phyloP scores from a whole-genome alignment of 2,797 vertebrate species.

The Pseudomugil gertrudae region DNA sequence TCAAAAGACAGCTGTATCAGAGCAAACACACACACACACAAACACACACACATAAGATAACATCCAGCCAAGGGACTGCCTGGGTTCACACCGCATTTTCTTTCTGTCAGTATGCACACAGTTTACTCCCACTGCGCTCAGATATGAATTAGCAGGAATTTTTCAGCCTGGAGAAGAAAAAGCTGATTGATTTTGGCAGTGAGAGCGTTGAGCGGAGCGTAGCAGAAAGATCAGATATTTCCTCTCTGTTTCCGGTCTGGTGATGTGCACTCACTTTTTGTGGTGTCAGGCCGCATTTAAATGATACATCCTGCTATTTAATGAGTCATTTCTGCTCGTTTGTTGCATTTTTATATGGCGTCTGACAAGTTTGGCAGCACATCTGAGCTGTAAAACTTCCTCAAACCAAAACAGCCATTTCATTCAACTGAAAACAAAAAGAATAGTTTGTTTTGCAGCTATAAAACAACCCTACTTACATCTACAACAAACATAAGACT shows the following conservation, averaged over 20 bases:
- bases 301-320: not conserved
- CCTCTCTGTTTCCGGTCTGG: not conserved
- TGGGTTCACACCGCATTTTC: slow-evolving; percentile 54
- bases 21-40: slow-evolving; percentile 1
- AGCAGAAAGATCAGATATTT: slow-evolving; percentile 11
- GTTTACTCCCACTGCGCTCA: slow-evolving; percentile 44
- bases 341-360: no score
- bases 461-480: not conserved
- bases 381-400: not conserved
- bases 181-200: slow-evolving; percentile 1
- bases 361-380: no score
- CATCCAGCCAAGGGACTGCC: slow-evolving; percentile 57
- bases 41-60: slow-evolving; percentile 36
- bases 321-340: not conserved
- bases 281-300: not conserved
- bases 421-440: not conserved
- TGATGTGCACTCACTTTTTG: slow-evolving; percentile 8
- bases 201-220: slow-evolving; percentile 5
- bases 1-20: slow-evolving; percentile 68
- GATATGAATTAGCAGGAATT: slow-evolving; percentile 17
- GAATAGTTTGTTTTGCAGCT: not conserved
- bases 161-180: slow-evolving; percentile 24
- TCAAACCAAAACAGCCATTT: not conserved
- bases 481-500: not conserved
- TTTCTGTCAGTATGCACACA: slow-evolving; percentile 37